Conservation (phyloP, 1,140 invertebrate genomes). For the Limonius californicus region DNA sequence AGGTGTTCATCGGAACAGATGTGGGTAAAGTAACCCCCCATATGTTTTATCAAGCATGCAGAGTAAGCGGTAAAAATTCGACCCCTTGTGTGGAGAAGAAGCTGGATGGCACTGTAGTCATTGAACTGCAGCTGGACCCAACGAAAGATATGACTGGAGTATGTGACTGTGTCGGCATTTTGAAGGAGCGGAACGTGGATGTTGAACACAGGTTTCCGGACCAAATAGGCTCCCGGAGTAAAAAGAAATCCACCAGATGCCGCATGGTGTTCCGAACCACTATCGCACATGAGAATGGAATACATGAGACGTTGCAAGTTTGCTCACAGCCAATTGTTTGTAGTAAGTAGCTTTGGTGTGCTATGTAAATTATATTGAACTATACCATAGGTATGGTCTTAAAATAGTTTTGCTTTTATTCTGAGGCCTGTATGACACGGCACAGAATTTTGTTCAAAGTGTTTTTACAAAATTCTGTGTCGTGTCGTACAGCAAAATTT, state of each 20-base stretch:
- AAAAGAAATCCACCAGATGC: slow-evolving; percentile 92
- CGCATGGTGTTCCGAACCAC: slow-evolving; percentile 91
- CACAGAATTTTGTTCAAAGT: too few relatives aligned
- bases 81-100: slow-evolving; percentile 85
- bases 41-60: slow-evolving; percentile 94
- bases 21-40: slow-evolving; percentile 81
- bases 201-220: slow-evolving; percentile 90
- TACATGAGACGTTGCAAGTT: slow-evolving; percentile 80
- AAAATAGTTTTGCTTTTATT: too few relatives aligned
- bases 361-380: background rate
- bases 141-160: slow-evolving; percentile 86
- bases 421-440: too few relatives aligned
- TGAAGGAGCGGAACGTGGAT: slow-evolving; percentile 95
- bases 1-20: slow-evolving; percentile 94
- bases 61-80: slow-evolving; percentile 93
- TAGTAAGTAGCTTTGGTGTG: slow-evolving; percentile 73
- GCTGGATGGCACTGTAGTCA: slow-evolving; percentile 89
- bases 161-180: slow-evolving; percentile 80
- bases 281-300: slow-evolving; percentile 69
- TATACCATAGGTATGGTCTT: too few relatives aligned
- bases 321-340: slow-evolving; percentile 92
- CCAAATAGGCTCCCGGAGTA: slow-evolving; percentile 66
- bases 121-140: slow-evolving; percentile 87
- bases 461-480: too few relatives aligned
- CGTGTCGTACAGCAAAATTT: too few relatives aligned